These are phyloP conservation scores for Neosalanx taihuensis DNA, from an alignment of 2,797 vertebrate genomes.

Conservation along the genomic window DNA sequence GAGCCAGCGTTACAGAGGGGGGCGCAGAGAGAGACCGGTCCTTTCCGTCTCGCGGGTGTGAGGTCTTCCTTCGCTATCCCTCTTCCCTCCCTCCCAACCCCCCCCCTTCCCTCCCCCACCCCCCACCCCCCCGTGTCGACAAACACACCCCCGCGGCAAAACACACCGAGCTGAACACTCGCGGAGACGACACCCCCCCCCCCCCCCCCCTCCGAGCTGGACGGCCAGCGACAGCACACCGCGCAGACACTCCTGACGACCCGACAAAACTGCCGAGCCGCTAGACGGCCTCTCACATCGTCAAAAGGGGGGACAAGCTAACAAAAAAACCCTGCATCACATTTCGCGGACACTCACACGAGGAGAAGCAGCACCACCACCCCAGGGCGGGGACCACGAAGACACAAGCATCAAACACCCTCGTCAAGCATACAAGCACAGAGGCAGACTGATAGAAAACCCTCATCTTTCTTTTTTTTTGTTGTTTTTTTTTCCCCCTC, in stretches of 20 bases:
- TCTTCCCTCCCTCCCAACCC: conserved; percentile 48
- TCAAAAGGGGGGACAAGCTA: conserved; percentile 54
- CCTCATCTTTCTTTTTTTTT: conserved; percentile 15
- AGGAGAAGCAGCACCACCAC: conserved; percentile 68
- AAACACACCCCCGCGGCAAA: conserved; percentile 66
- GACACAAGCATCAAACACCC: conserved; percentile 74
- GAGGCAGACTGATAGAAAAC: conserved; percentile 69
- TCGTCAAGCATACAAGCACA: conserved; percentile 73
- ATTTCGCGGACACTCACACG: conserved; percentile 63
- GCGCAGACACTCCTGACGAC: conserved; percentile 63
- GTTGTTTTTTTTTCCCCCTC: conserved; percentile 10
- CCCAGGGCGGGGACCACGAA: conserved; percentile 59
- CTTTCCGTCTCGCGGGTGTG: conserved; percentile 51
- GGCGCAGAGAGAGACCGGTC: conserved; percentile 47
- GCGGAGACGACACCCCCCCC: conserved; percentile 66
- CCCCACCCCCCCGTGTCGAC: conserved; percentile 32
- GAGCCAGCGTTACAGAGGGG: conserved; percentile 48
- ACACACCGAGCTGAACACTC: conserved; percentile 59
- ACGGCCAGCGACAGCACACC: conserved; percentile 62
- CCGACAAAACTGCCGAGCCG: conserved; percentile 50
- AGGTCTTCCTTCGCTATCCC: conserved; percentile 41
- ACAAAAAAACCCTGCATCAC: conserved; percentile 54
- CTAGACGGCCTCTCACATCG: conserved; percentile 59
- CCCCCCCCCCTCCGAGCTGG: conserved; percentile 54
- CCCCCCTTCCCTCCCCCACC: too few relatives aligned